Evolutionary conservation across 35 echinoderm and acorn worm species (phyloP).

Genomic region (Amphiura filiformis): DNA sequence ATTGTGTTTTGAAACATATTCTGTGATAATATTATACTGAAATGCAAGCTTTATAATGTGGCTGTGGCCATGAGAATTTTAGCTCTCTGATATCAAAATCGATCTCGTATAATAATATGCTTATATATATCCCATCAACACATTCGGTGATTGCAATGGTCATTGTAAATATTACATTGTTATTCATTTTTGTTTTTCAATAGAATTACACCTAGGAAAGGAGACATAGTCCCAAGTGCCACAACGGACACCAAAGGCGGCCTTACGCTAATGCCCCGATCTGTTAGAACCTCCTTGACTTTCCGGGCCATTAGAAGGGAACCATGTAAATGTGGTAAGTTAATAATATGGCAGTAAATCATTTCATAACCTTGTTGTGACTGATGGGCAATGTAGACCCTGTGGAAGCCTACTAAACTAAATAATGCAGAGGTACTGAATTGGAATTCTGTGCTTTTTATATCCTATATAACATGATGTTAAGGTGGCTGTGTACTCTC

Average conservation of each 20-base stretch:
- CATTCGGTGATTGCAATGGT: too few species aligned
- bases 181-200: not conserved
- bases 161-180: not conserved
- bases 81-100: too few species aligned
- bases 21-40: too few species aligned
- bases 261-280: constrained; percentile 66
- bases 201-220: constrained; percentile 87
- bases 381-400: not conserved
- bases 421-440: not conserved
- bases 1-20: too few species aligned
- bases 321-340: constrained; percentile 87
- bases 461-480: not conserved
- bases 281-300: constrained; percentile 82
- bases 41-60: too few species aligned
- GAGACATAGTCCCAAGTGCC: constrained; percentile 64
- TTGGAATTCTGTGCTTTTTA: not conserved
- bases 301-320: constrained; percentile 74
- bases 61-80: too few species aligned
- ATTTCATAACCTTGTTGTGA: not conserved
- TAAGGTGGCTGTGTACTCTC: not conserved
- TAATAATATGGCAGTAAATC: not conserved
- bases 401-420: not conserved
- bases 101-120: too few species aligned
- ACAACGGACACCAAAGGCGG: not conserved
- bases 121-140: too few species aligned